Evolutionary conservation across 2,797 vertebrate genomes (phyloP).

Genomic region (Arnoldichthys spilopterus): DNA sequence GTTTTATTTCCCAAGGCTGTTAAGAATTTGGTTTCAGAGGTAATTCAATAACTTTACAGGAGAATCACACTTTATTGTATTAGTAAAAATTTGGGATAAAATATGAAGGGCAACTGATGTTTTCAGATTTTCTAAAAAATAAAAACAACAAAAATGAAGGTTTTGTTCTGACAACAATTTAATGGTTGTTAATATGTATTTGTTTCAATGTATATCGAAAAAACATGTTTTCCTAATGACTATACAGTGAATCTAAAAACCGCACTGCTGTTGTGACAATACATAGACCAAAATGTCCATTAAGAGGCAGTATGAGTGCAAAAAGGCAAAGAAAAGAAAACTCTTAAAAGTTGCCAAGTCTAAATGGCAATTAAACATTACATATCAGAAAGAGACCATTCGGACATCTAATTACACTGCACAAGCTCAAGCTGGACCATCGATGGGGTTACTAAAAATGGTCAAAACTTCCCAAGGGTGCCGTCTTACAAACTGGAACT

Average conservation of each 20-base stretch:
- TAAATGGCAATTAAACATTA: slow-evolving; percentile 3
- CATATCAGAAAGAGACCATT: slow-evolving; percentile 4
- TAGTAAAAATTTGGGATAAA: too few relatives aligned
- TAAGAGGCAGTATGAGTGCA: neutral
- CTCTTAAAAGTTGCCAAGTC: neutral
- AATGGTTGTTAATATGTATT: too few relatives aligned
- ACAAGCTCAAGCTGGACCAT: neutral
- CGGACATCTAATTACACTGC: slow-evolving; percentile 6
- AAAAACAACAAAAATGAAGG: too few relatives aligned
- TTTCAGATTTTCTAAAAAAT: too few relatives aligned
- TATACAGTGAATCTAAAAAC: neutral
- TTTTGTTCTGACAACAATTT: too few relatives aligned
- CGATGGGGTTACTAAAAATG: neutral
- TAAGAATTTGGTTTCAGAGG: too few relatives aligned
- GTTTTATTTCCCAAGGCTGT: too few relatives aligned
- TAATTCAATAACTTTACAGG: too few relatives aligned
- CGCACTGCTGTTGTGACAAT: neutral
- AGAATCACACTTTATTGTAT: too few relatives aligned
- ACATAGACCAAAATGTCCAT: neutral
- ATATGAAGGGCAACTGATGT: too few relatives aligned
- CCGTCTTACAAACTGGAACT: slow-evolving; percentile 5
- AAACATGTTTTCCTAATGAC: neutral
- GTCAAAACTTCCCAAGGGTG: neutral
- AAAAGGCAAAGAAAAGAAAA: neutral
- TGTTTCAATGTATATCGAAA: too few relatives aligned